Percentiles rank a stretch among this genome's conserved stretches.
Conservation (phyloP, 2,797 vertebrate species). For the Sebastiscus albofasciatus region DNA sequence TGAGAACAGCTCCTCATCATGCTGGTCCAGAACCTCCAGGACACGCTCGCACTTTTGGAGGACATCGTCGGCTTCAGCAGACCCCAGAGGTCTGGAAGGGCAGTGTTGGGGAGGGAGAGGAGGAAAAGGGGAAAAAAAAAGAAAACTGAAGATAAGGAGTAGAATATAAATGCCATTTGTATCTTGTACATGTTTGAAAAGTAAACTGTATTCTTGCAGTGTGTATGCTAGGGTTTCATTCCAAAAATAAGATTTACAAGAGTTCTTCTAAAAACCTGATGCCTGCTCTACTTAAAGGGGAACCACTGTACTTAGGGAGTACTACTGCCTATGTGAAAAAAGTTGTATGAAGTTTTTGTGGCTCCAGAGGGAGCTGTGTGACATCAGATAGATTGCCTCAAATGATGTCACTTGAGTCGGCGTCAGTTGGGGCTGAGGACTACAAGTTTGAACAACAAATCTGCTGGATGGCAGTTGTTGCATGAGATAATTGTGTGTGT, state of each 20-base stretch:
- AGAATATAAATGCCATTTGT: not conserved
- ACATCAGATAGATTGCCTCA: not conserved
- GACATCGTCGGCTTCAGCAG: slow-evolving; percentile 75
- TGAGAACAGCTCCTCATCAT: slow-evolving; percentile 74
- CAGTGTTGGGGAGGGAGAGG: not conserved
- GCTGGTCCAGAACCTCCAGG: slow-evolving; percentile 79
- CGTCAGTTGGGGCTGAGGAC: not conserved
- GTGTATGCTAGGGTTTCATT: not conserved
- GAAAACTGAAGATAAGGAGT: not conserved
- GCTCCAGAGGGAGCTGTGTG: not conserved
- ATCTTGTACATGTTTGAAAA: not conserved
- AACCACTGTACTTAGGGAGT: not conserved
- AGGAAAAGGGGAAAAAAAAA: not conserved
- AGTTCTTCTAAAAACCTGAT: not conserved
- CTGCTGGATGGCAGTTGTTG: not conserved
- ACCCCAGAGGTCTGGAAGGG: slow-evolving; percentile 71
- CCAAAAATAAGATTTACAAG: not conserved
- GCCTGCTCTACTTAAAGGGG: not conserved
- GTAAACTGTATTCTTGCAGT: not conserved
- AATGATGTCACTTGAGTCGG: not conserved
- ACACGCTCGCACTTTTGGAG: slow-evolving; percentile 82
- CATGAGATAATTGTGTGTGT: not conserved
- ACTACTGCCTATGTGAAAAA: not conserved
- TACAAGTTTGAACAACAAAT: not conserved
- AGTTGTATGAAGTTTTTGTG: not conserved